These are phyloP conservation scores for Poeciliopsis occidentalis DNA, from an alignment of 2,113 vertebrate genomes.

Conservation along the genomic window DNA sequence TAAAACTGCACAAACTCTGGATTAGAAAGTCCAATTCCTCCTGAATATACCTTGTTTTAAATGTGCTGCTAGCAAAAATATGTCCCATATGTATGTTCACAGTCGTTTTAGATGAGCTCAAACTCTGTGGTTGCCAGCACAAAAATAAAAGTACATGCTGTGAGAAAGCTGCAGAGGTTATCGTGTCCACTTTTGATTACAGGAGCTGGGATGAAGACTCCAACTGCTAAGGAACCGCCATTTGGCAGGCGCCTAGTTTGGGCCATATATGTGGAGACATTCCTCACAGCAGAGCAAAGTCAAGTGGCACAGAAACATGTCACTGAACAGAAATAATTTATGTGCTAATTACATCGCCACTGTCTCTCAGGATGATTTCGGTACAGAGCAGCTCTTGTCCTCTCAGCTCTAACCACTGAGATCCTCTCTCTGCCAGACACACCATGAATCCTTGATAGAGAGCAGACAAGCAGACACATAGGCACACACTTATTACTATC, in stretches of 20 bases:
- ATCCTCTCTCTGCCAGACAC: slow-evolving; percentile 60
- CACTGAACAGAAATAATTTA: slow-evolving; percentile 73
- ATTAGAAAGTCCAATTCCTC: slow-evolving; percentile 24
- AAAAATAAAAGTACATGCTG: slow-evolving; percentile 26
- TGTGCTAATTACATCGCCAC: slow-evolving; percentile 74
- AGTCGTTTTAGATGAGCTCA: slow-evolving; percentile 57
- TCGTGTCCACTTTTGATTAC: slow-evolving; percentile 65
- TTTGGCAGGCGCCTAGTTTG: slow-evolving; percentile 70
- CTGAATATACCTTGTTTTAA: slow-evolving; percentile 31
- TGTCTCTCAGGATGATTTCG: slow-evolving; percentile 65
- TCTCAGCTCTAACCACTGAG: slow-evolving; percentile 42
- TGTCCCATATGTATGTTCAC: slow-evolving; percentile 41
- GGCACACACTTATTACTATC: slow-evolving; percentile 43
- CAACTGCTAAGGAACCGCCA: slow-evolving; percentile 49
- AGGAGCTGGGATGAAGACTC: slow-evolving; percentile 21
- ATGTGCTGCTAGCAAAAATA: slow-evolving; percentile 35
- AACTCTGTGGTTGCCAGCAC: slow-evolving; percentile 63
- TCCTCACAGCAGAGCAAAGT: slow-evolving; percentile 69
- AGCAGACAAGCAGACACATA: slow-evolving; percentile 57
- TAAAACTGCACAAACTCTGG: slow-evolving; percentile 42
- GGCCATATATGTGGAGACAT: slow-evolving; percentile 54
- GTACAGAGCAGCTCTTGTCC: slow-evolving; percentile 53
- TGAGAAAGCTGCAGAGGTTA: slow-evolving; percentile 29
- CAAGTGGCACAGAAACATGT: slow-evolving; percentile 69
- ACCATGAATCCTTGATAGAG: slow-evolving; percentile 65